Conservation (phyloP, 2,888 invertebrate species). For the Cataglyphis livida region DNA sequence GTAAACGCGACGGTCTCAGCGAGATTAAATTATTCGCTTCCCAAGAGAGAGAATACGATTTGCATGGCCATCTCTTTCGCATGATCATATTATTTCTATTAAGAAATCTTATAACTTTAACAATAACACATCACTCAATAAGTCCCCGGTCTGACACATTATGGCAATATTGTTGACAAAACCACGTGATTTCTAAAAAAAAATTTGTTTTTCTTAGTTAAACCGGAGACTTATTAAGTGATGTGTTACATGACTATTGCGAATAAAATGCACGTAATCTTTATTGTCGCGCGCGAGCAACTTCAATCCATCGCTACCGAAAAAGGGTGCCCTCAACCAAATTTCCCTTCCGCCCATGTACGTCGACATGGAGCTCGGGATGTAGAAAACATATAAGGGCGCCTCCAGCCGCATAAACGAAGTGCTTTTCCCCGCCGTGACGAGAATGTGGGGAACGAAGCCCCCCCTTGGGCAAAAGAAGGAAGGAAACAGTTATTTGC, state of each 20-base stretch:
- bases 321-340: constrained; percentile 60
- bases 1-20: background rate
- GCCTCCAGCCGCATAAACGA: constrained; percentile 68
- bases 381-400: constrained; percentile 76
- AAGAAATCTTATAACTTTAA: background rate
- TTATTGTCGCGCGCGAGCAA: background rate
- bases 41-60: background rate
- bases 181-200: no score
- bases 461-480: background rate
- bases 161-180: no score
- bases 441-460: constrained; percentile 53
- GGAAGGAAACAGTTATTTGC: constrained; percentile 56
- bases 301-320: constrained; percentile 63
- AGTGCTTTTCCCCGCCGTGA: constrained; percentile 55
- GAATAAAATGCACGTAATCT: background rate
- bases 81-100: background rate
- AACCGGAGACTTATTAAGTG: no score
- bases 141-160: no score
- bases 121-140: no score
- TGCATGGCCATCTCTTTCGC: background rate
- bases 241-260: background rate
- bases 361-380: constrained; percentile 64
- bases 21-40: background rate
- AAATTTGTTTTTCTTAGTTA: no score
- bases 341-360: constrained; percentile 49